Percentiles rank a stretch among this genome's conserved stretches.
phyloP scores from a whole-genome alignment of 1,140 invertebrate species.

The Dreissena polymorpha region DNA sequence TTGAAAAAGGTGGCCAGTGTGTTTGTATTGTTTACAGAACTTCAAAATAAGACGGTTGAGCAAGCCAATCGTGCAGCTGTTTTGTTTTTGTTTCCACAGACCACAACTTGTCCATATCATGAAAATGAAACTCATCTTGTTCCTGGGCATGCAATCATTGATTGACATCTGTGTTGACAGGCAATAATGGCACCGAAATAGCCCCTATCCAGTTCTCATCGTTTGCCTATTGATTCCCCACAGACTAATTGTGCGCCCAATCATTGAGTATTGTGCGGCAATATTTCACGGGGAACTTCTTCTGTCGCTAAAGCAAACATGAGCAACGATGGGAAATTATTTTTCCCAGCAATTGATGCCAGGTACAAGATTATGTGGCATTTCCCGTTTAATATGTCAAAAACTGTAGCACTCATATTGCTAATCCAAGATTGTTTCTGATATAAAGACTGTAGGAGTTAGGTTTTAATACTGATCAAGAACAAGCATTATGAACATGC shows the following conservation, averaged over 20 bases:
- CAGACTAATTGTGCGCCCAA: slow-evolving; percentile 55
- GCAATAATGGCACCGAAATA: slow-evolving; percentile 39
- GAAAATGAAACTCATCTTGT: not conserved
- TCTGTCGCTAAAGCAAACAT: slow-evolving; percentile 56
- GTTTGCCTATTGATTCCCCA: slow-evolving; percentile 40
- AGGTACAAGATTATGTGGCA: not conserved
- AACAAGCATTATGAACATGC: no score
- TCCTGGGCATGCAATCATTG: slow-evolving; percentile 15
- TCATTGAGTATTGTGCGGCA: slow-evolving; percentile 54
- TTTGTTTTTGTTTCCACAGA: no score
- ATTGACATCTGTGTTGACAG: slow-evolving; percentile 29
- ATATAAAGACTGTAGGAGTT: no score
- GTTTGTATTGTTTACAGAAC: no score
- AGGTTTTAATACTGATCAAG: no score
- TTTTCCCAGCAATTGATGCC: slow-evolving; percentile 50
- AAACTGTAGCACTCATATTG: no score
- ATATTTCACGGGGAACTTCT: slow-evolving; percentile 57
- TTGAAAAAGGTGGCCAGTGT: no score
- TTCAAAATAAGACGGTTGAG: no score
- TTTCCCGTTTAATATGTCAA: no score
- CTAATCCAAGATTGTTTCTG: no score
- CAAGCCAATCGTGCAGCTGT: no score
- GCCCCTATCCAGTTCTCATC: slow-evolving; percentile 41
- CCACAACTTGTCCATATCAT: no score
- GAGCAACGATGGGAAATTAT: slow-evolving; percentile 47